A percentile compares a stretch with the other conserved stretches of the same genome.
Conservation (phyloP, 2,797 vertebrate genomes). For the Sciurus carolinensis region DNA sequence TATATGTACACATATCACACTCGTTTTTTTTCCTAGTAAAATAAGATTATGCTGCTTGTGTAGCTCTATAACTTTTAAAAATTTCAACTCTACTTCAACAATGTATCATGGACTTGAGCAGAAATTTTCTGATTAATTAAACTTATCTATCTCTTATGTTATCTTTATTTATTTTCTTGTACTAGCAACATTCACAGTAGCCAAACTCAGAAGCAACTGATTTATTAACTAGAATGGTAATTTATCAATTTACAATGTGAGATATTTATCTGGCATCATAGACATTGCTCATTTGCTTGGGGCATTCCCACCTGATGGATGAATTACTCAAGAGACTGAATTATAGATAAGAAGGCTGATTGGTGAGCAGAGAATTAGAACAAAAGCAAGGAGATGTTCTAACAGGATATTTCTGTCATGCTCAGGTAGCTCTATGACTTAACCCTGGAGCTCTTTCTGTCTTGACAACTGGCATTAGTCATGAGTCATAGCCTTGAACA, state of each 20-base stretch:
- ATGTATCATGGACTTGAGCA: constrained; percentile 49
- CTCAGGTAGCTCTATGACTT: constrained; percentile 36
- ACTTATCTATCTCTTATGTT: constrained; percentile 78
- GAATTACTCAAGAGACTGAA: constrained; percentile 76
- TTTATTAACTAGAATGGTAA: constrained; percentile 73
- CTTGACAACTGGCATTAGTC: constrained; percentile 74
- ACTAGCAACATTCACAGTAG: constrained; percentile 78
- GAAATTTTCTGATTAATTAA: constrained; percentile 76
- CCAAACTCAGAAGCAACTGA: constrained; percentile 72
- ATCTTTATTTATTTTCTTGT: constrained; percentile 82
- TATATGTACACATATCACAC: not conserved
- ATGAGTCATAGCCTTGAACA: constrained; percentile 22
- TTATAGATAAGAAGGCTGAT: constrained; percentile 76
- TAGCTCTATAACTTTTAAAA: constrained; percentile 56
- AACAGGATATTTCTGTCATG: constrained; percentile 69
- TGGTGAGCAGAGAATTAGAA: constrained; percentile 66
- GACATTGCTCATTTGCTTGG: constrained; percentile 73
- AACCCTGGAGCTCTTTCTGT: constrained; percentile 49
- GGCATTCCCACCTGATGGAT: constrained; percentile 74
- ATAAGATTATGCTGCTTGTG: constrained; percentile 5
- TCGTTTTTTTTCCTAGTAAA: constrained; percentile 28
- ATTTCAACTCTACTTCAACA: constrained; percentile 1
- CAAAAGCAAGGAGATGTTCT: constrained; percentile 74
- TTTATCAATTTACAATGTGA: constrained; percentile 72
- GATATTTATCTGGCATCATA: constrained; percentile 67